Evolutionary conservation across 2,797 vertebrate genomes (phyloP), one percentile per base, ranked within the genome.

Genomic region (Poecilia gillii): DNA sequence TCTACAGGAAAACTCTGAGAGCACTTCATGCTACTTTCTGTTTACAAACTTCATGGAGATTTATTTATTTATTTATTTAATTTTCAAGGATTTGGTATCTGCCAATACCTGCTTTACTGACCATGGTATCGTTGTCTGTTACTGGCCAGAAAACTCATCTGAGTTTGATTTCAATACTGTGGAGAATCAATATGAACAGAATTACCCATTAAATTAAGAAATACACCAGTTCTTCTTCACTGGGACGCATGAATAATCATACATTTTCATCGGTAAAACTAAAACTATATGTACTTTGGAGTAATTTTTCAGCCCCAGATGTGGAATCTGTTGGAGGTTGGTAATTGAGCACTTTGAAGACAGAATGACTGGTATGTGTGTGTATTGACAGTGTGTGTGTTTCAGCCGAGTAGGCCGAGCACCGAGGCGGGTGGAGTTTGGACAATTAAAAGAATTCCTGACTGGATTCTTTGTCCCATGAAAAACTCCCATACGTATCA

Each of bases 361-460:
- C 77, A 87, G 83, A 88, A 86, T 88, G 87, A 79, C 73, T 90
- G 87, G 81, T 89, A 78, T 90, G 88, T 81, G 82, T 71, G 28
- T 84, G 74, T 73, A 64, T 84, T 75, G 45, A 62, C 47, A 79
- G 71, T 84, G 80, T 77, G 76, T 80, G 64, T 80, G 77, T 80
- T 39, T 57, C 14, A 14, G 75, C 36, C 88, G 82, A 89, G 87
- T 84, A 74, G 84, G 85, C 85, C 79, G 81, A 86, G 81, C 86
- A 82, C 68, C 76, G 76, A 91, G 86, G 88, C 57, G 6, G 87
- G 88, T 41, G 5, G 79, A 81, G 80, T 89, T 92, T 85, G 77
- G 83, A 93, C 85, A 90, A 89, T 90, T 89, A 91, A 88, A 90
- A 88, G 80, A 90, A 93, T 91, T 93, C 86, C 90, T 90, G 78